Base-by-base conservation (phyloP, 2,888 invertebrate genomes). In the Lycia hirtaria region DNA sequence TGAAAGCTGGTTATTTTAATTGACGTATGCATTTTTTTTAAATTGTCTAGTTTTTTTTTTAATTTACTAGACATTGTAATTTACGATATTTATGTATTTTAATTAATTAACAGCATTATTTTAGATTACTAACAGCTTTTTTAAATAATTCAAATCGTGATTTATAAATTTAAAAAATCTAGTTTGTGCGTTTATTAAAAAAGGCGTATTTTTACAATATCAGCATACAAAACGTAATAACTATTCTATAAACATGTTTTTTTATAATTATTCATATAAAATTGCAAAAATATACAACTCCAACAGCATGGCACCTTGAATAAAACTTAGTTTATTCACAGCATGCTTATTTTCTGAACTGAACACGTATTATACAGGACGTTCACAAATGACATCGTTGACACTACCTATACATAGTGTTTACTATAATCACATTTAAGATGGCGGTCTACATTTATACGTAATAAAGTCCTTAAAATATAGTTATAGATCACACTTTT, bases 1-100 rank as follows among this genome's bases (percentile, higher is more conserved):
- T 80, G 69, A 87, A 88, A 89, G 89, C 89, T 81, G 85, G 83
- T 83, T 87, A 83, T 82, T 40, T 41, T 47, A 83, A 83, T 80
- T 82, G 80, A 81, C 78, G 54, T 58, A 28, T 55, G 48, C 56
- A 54, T 41, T 9, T 19, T 22, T n/a, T 22, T 6, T 15, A 32
- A 19, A 45, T 45, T 14, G 4, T 20, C 38, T 40, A 19, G n/a
- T 19, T 9, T 20, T 19, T 10, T 9, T 45, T 22, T 9, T 10
- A 22, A 44, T 24, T 24, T 5, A 22, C 6, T 5, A 15, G 6
- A 41, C 9, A 17, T 26, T 41, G 12, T 4, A 15, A 17, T 12
- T n/a, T 5, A 10, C n/a, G 4, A 17, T n/a, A 26, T 26, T 20
- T 12, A 20, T 22, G 3, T 40, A 4, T 14, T 17, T 24, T n/a